Evolutionary conservation across 2,797 vertebrate species (phyloP), one percentile per base, ranked within the genome.

Genomic region (Sebastes vulpes): DNA sequence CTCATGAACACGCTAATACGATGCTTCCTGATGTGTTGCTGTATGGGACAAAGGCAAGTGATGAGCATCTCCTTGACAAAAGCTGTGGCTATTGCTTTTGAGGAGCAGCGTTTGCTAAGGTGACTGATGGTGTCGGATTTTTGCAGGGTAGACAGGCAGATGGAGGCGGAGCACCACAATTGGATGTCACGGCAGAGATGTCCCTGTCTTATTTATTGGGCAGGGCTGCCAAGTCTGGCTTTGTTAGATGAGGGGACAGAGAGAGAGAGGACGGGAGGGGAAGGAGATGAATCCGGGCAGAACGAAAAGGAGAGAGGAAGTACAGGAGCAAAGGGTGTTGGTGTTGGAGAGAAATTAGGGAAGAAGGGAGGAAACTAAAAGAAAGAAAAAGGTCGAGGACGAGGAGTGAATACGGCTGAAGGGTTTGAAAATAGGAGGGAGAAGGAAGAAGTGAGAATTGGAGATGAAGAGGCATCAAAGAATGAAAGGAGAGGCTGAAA

Each of bases 181-280:
- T 73, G 79, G 77, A 85, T 88, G 86, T 86, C 82, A 90, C 72
- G 31, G 86, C 50, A 65, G 66, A 65, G 65, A 86, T 73, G 84
- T 85, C 69, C 50, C 48, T 18, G 72, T 90, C 84, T 88, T 90
- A 91, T 94, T 89, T 88, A 90, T 90, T 59, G 68, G 79, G 84
- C 68, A 52, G 65, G 48, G 54, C 64, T 84, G 83, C 73, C 77
- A 82, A 77, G 74, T 23, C 18, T 28, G 56, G 54, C 61, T 82
- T 66, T 54, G 79, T 76, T 63, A 76, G 29, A 83, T 64, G 85
- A 72, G 72, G 64, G 60, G 70, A 63, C 25, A 2, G 29, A 35
- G 0, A 61, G 54, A 23, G 64, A 64, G 38, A 65, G 0, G 31
- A 65, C 11, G 20, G 23, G 31, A 26, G 9, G 46, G 31, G 53